These are phyloP conservation scores for Agrotis exclamationis DNA, from an alignment of 2,888 invertebrate genomes.

Conservation along the genomic window DNA sequence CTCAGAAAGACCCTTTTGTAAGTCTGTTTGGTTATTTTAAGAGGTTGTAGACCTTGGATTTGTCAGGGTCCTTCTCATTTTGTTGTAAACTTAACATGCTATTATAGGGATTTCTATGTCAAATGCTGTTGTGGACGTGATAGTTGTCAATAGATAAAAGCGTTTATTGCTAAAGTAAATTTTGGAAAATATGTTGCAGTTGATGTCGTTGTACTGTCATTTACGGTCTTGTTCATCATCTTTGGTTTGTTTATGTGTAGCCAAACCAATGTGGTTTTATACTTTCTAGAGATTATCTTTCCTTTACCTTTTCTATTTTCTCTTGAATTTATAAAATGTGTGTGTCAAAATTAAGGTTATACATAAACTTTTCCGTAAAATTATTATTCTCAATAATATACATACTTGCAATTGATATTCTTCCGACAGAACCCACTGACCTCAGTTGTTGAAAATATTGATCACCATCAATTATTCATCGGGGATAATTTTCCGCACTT, in stretches of 20 bases:
- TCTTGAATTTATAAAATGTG: not conserved
- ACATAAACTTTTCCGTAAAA: constrained; percentile 26
- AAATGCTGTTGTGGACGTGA: constrained; percentile 21
- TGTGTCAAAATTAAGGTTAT: not conserved
- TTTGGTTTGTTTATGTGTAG: not conserved
- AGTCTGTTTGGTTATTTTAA: constrained; percentile 39
- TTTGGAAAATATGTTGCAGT: constrained; percentile 7
- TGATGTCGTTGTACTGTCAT: not conserved
- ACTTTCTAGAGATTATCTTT: too few species aligned
- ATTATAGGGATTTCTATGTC: constrained; percentile 27
- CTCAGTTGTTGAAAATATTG: constrained; percentile 44
- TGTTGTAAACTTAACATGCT: constrained; percentile 23
- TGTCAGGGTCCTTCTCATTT: constrained; percentile 22
- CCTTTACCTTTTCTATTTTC: too few species aligned
- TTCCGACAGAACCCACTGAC: not conserved
- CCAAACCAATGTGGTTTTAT: not conserved
- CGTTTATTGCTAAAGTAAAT: constrained; percentile 20
- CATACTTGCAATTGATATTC: constrained; percentile 37
- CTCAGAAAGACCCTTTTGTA: constrained; percentile 32
- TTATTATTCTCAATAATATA: constrained; percentile 10
- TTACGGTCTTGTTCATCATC: not conserved
- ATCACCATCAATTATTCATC: constrained; percentile 42
- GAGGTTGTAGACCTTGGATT: constrained; percentile 18
- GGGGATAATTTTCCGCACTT: constrained; percentile 31
- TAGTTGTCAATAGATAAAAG: constrained; percentile 19